Conservation (phyloP, 2,113 vertebrate genomes). For the Pterophyllum scalare region DNA sequence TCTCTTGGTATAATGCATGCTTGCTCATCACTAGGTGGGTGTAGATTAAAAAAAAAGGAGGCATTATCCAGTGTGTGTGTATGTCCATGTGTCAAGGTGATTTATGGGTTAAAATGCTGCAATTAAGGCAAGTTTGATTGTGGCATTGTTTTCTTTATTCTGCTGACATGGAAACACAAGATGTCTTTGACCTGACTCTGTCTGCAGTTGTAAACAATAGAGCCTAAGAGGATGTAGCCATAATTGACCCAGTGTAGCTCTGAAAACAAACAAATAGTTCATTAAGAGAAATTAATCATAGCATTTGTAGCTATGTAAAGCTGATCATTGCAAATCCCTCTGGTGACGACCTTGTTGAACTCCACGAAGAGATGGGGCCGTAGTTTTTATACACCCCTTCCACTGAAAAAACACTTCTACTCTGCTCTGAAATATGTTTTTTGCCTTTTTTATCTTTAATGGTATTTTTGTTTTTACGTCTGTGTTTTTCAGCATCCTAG, state of each 20-base stretch:
- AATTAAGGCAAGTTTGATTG: constrained; percentile 60
- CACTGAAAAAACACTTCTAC: constrained; percentile 8
- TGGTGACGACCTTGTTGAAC: constrained; percentile 60
- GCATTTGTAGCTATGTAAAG: constrained; percentile 53
- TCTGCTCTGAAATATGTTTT: constrained; percentile 50
- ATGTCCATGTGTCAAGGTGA: constrained; percentile 24
- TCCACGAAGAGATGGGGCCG: constrained; percentile 40
- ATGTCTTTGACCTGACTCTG: constrained; percentile 26
- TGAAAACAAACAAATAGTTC: constrained; percentile 57
- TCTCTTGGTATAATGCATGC: constrained; percentile 18
- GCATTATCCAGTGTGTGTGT: constrained; percentile 26
- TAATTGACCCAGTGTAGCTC: constrained; percentile 14
- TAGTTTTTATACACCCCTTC: constrained; percentile 32
- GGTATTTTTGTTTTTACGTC: constrained; percentile 75
- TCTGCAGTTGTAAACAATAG: constrained; percentile 19
- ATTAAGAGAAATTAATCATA: constrained; percentile 61
- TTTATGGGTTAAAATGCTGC: constrained; percentile 52
- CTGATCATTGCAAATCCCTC: constrained; percentile 57
- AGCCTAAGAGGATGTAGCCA: not conserved
- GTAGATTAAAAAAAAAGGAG: constrained; percentile 41
- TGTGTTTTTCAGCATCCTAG: constrained; percentile 58
- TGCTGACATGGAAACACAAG: constrained; percentile 42
- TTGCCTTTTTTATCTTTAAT: constrained; percentile 56
- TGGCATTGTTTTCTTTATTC: constrained; percentile 55
- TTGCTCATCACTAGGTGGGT: constrained; percentile 28